Conservation (phyloP, 2,888 invertebrate species). For the Prosapia bicincta region DNA sequence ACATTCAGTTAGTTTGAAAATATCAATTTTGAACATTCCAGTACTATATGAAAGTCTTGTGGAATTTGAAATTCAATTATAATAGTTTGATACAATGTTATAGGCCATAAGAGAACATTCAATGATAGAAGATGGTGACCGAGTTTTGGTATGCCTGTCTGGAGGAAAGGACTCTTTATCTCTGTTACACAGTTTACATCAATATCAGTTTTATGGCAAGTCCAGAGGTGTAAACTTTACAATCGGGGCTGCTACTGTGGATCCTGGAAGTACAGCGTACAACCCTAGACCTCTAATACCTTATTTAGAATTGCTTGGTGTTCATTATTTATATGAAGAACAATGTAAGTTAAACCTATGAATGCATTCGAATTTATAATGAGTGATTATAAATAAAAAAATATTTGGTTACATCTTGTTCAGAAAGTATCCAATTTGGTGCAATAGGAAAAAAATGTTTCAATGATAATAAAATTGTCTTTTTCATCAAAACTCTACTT, state of each 20-base stretch:
- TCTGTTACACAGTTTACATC: slow-evolving; percentile 76
- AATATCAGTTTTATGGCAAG: slow-evolving; percentile 75
- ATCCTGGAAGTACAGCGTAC: slow-evolving; percentile 58
- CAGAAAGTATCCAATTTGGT: too few relatives aligned
- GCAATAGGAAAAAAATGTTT: too few relatives aligned
- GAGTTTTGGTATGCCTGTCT: slow-evolving; percentile 79
- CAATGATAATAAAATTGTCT: too few relatives aligned
- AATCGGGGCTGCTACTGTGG: slow-evolving; percentile 65
- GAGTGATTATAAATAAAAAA: too few relatives aligned
- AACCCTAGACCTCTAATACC: slow-evolving; percentile 65
- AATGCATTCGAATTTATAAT: too few relatives aligned
- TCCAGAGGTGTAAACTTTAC: slow-evolving; percentile 72
- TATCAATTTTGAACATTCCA: too few relatives aligned
- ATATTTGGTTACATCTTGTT: too few relatives aligned
- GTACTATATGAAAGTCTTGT: too few relatives aligned
- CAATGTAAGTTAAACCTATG: slow-evolving; percentile 48
- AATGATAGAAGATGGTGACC: slow-evolving; percentile 81
- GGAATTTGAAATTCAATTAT: not conserved
- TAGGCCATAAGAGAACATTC: slow-evolving; percentile 77
- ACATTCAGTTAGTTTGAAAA: too few relatives aligned
- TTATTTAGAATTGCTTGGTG: slow-evolving; percentile 67
- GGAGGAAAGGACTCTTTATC: slow-evolving; percentile 82
- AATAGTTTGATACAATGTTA: slow-evolving; percentile 32
- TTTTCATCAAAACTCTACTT: too few relatives aligned
- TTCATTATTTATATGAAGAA: slow-evolving; percentile 75